Percentiles rank a stretch among this genome's conserved stretches.
phyloP scores from a whole-genome alignment of 2,888 invertebrate genomes.

The Meganola albula region DNA sequence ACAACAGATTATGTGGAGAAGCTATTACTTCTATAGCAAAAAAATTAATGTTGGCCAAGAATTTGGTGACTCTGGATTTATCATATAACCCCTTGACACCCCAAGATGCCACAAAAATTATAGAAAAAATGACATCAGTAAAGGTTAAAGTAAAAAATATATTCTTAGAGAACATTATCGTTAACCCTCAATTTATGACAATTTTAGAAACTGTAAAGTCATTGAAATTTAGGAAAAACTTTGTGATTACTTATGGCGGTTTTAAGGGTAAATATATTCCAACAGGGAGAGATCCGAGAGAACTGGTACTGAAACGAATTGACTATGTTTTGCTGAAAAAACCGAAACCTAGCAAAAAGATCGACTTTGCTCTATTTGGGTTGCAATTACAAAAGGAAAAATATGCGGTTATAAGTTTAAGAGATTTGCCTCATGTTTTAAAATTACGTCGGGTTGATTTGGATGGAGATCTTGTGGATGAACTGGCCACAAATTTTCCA shows the following conservation, averaged over 20 bases:
- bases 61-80: slow-evolving; percentile 41
- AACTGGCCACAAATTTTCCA: slow-evolving; percentile 36
- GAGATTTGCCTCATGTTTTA: slow-evolving; percentile 32
- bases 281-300: slow-evolving; percentile 37
- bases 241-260: slow-evolving; percentile 41
- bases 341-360: too few species aligned
- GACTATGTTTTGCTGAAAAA: too few species aligned
- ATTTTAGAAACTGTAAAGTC: slow-evolving; percentile 27
- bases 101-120: slow-evolving; percentile 36
- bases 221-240: slow-evolving; percentile 31
- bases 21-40: slow-evolving; percentile 31
- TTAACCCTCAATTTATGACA: slow-evolving; percentile 35
- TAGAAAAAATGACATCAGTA: slow-evolving; percentile 33
- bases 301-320: slow-evolving; percentile 44
- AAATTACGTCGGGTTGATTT: slow-evolving; percentile 26
- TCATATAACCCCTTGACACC: slow-evolving; percentile 50
- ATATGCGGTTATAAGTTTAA: slow-evolving; percentile 25
- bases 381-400: slow-evolving; percentile 42
- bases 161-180: slow-evolving; percentile 45
- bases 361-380: slow-evolving; percentile 43
- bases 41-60: slow-evolving; percentile 35
- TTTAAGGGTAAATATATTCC: slow-evolving; percentile 24
- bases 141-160: slow-evolving; percentile 39
- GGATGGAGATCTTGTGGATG: slow-evolving; percentile 41
- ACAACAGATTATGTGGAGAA: slow-evolving; percentile 43